Evolutionary conservation across 2,797 vertebrate genomes (phyloP).

Genomic region (Odontamblyopus rebecca): DNA sequence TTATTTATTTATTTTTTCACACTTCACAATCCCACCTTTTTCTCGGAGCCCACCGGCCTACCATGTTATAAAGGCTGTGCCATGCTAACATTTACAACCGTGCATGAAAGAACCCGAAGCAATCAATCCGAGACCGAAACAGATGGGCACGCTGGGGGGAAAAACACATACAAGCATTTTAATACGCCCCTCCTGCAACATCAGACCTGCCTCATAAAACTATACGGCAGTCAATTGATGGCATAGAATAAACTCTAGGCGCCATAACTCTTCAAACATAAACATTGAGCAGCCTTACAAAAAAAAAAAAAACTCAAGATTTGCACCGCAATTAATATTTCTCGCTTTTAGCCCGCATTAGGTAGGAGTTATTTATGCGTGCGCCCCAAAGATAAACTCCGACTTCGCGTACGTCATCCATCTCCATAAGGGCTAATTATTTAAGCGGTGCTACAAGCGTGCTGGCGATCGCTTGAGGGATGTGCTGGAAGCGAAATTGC

Average conservation of each 20-base stretch:
- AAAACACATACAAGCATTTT: conserved; percentile 37
- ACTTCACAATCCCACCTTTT: not conserved
- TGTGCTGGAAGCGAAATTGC: conserved; percentile 28
- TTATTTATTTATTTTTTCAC: not conserved
- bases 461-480: conserved; percentile 28
- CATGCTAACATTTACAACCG: not conserved
- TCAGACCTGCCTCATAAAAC: conserved; percentile 45
- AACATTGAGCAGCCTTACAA: conserved; percentile 9
- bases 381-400: conserved; percentile 26
- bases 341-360: conserved; percentile 40
- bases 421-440: conserved; percentile 37
- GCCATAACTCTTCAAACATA: conserved; percentile 40
- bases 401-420: conserved; percentile 17
- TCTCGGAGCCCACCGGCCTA: not conserved
- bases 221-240: conserved; percentile 40
- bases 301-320: conserved; percentile 36
- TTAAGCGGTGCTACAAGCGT: conserved; percentile 7
- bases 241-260: conserved; percentile 41
- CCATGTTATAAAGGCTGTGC: not conserved
- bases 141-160: conserved; percentile 2
- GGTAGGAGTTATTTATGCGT: conserved; percentile 29
- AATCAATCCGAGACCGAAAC: not conserved
- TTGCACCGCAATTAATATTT: conserved; percentile 52
- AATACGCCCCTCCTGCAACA: conserved; percentile 42
- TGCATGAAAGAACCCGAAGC: not conserved